Conservation (phyloP, 2,888 invertebrate species). For the Nowickia ferox region DNA sequence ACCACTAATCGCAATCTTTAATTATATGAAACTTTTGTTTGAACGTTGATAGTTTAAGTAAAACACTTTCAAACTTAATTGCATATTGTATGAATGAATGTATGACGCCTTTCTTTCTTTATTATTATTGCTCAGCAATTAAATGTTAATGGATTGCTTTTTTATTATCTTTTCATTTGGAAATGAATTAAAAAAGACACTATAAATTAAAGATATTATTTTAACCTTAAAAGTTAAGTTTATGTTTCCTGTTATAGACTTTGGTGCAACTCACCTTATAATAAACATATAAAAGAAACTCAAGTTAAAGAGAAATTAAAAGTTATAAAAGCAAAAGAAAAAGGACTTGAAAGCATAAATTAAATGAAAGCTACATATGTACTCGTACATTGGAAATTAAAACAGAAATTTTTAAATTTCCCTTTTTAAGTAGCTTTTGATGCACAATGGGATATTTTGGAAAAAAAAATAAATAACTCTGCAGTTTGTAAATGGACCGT, state of each 20-base stretch:
- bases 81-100: neutral
- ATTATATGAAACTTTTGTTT: neutral
- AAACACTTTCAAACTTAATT: slow-evolving; percentile 28
- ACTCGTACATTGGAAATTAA: too few species aligned
- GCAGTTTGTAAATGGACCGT: too few species aligned
- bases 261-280: neutral
- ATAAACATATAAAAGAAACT: neutral
- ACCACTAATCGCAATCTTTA: neutral
- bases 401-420: too few species aligned
- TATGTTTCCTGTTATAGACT: slow-evolving; percentile 5
- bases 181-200: neutral
- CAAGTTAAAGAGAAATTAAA: neutral
- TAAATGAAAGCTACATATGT: neutral
- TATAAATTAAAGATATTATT: slow-evolving; percentile 1
- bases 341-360: neutral
- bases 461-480: too few species aligned
- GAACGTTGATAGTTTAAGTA: neutral
- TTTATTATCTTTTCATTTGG: slow-evolving; percentile 14
- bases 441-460: too few species aligned
- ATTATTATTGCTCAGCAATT: slow-evolving; percentile 10
- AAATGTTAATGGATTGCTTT: slow-evolving; percentile 13
- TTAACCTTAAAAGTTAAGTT: slow-evolving; percentile 10
- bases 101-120: slow-evolving; percentile 8
- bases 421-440: too few species aligned
- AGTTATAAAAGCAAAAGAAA: neutral